Evolutionary conservation across 2,888 invertebrate species (phyloP), one percentile per base, ranked within the genome.

Genomic region (Callyntrura sp.): DNA sequence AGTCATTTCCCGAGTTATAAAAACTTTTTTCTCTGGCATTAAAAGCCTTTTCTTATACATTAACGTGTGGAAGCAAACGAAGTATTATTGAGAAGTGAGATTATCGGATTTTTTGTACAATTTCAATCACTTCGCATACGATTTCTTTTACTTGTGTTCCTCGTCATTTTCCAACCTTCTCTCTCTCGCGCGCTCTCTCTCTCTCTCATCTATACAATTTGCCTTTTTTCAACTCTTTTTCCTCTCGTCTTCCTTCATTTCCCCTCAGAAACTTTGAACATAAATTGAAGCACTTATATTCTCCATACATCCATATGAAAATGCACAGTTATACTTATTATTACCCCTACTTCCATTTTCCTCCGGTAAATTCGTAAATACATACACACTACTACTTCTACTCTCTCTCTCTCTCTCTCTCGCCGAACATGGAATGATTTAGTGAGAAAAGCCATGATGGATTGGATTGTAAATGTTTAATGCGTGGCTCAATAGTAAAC

Each of bases 391-490:
- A 12, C 51, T 14, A 14, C 28, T 65, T 28, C 68, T 62, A 17
- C 57, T 57, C 17, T 57, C n/a, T 8, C 4, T 57, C 25, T 17
- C 68, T 68, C 68, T 28, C 23, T 43, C 48, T 25, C 12, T 20
- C 76, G 8, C 76, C 57, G 88, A 90, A 82, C 85, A 92, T 90
- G 83, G 90, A 91, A 92, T 92, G 92, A 91, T 92, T 91, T 91
- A 92, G 90, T 91, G 92, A 91, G 91, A 92, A 92, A 91, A 90
- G 90, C 91, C 91, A 91, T 93, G 92, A 93, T 93, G 92, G 93
- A 93, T 93, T 93, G 90, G 87, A 68, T 87, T 90, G 88, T 93
- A 90, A 92, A 93, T 91, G 76, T 92, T 93, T 93, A 93, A 93
- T 93, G 91, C 90, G 90, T 91, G 91, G 91, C 91, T 92, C 93